These are phyloP conservation scores for Scomberomorus guttatus DNA, from an alignment of 2,797 vertebrate species.

Conservation along the genomic window DNA sequence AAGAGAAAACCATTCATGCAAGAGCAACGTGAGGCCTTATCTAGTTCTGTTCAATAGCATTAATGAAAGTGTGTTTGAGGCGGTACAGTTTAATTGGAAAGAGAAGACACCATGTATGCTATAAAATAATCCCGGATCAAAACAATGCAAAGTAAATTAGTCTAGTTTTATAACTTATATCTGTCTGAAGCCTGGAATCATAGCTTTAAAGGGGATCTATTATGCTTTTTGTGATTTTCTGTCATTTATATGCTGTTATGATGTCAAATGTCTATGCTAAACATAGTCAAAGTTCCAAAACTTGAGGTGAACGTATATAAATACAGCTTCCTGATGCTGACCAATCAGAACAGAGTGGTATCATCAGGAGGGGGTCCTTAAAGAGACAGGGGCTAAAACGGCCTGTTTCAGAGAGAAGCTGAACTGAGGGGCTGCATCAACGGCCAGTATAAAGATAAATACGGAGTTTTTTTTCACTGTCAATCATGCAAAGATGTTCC, in stretches of 20 bases:
- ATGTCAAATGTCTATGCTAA: too few species aligned
- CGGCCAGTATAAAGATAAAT: too few species aligned
- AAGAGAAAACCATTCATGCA: slow-evolving; percentile 29
- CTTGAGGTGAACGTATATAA: too few species aligned
- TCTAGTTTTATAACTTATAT: not conserved
- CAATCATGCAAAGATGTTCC: not conserved
- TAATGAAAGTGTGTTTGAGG: slow-evolving; percentile 1
- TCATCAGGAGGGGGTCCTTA: not conserved
- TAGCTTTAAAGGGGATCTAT: too few species aligned
- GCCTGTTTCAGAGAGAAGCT: too few species aligned
- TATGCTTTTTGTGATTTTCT: too few species aligned
- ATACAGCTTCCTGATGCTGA: not conserved
- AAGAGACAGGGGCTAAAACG: too few species aligned
- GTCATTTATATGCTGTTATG: too few species aligned
- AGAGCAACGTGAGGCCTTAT: slow-evolving; percentile 11
- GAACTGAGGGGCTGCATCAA: too few species aligned
- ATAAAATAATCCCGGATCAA: slow-evolving; percentile 7
- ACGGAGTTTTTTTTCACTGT: not conserved
- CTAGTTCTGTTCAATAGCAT: not conserved
- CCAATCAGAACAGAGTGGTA: not conserved
- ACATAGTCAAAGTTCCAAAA: too few species aligned
- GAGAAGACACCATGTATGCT: not conserved
- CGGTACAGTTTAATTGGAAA: not conserved
- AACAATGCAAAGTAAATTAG: not conserved
- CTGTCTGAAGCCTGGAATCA: not conserved